Evolutionary conservation across 2,797 vertebrate species (phyloP), one percentile per base, ranked within the genome.

Genomic region (Aplochiton taeniatus): DNA sequence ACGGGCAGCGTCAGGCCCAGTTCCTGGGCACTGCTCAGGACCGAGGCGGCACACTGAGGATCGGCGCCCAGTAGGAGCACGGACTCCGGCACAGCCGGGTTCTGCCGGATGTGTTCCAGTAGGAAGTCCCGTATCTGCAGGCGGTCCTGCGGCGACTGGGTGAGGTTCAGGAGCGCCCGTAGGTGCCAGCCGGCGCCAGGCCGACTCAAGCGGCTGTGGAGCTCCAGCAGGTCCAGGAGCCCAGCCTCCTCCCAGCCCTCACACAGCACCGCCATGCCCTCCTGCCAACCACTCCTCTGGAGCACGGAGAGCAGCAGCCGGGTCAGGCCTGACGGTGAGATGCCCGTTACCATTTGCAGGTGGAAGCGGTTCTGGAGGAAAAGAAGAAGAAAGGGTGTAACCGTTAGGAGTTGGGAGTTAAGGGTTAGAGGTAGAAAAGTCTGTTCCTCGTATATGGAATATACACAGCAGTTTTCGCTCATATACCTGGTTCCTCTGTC

Each of bases 301-400:
- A 97, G 82, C 72, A 97, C 42, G 0, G 88, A 82, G 61, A 90
- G 76, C 65, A 96, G 72, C 51, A 96, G 83, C 0, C 94, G 90
- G 4, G 93, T 88, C 65, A 96, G 83, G 0, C 62, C 89, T 1
- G 94, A 93, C 14, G 91, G 82, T 0, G 94, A 89, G 61, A 92
- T 87, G 43, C 89, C 90, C 2, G 86, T 94, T 76, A 92, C 84
- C 94, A 96, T 87, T 84, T 92, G 94, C 58, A 97, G 90, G 80
- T 96, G 96, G 79, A 96, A 95, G 0, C 81, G 94, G 69, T 91
- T 96, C 96, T 98, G 84, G 16, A 14, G 0, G 42, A 20, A 8
- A 47, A 56, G 51, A 16, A 45, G 4, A 11, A 43, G 56, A 58
- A 12, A 44, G 4, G 56, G 4, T 55, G 20, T 7, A 19, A 11